Conservation (phyloP, 2,888 invertebrate species). For the Acrobasis consociella region DNA sequence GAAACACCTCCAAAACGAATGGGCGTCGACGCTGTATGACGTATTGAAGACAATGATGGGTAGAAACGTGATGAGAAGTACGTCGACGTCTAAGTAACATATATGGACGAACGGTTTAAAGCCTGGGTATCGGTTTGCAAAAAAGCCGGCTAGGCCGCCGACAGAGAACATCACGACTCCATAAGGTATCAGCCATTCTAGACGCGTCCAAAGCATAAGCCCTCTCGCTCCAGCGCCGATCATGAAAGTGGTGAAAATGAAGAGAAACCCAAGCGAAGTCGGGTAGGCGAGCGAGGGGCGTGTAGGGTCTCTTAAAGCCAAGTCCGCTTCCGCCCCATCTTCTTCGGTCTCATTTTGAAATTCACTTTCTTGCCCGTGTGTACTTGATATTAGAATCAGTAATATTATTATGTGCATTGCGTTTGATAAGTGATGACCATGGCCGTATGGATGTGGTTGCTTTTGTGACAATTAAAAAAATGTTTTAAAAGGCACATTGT, state of each 20-base stretch:
- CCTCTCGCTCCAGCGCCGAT: slow-evolving; percentile 62
- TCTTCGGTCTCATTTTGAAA: neutral
- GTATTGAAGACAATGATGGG: slow-evolving; percentile 68
- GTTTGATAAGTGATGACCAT: neutral
- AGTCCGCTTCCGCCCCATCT: slow-evolving; percentile 17
- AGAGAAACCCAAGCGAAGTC: slow-evolving; percentile 53
- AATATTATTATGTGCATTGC: slow-evolving; percentile 20
- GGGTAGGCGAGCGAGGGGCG: slow-evolving; percentile 60
- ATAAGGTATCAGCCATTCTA: slow-evolving; percentile 54
- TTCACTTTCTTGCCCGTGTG: slow-evolving; percentile 5
- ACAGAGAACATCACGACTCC: slow-evolving; percentile 68
- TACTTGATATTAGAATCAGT: slow-evolving; percentile 1
- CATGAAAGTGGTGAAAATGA: slow-evolving; percentile 58
- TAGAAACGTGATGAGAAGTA: slow-evolving; percentile 55
- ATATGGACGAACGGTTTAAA: slow-evolving; percentile 62
- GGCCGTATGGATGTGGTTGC: slow-evolving; percentile 6
- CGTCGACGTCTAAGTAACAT: slow-evolving; percentile 64
- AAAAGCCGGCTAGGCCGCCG: slow-evolving; percentile 64
- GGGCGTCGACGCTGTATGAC: slow-evolving; percentile 66
- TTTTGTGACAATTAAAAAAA: neutral
- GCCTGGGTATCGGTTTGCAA: slow-evolving; percentile 53
- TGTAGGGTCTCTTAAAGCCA: slow-evolving; percentile 40
- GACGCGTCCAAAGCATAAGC: slow-evolving; percentile 59
- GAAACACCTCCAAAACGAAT: slow-evolving; percentile 68
- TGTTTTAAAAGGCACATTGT: neutral